Base-by-base conservation (phyloP, 2,113 vertebrate genomes). In the Notarius lentiginosus region DNA sequence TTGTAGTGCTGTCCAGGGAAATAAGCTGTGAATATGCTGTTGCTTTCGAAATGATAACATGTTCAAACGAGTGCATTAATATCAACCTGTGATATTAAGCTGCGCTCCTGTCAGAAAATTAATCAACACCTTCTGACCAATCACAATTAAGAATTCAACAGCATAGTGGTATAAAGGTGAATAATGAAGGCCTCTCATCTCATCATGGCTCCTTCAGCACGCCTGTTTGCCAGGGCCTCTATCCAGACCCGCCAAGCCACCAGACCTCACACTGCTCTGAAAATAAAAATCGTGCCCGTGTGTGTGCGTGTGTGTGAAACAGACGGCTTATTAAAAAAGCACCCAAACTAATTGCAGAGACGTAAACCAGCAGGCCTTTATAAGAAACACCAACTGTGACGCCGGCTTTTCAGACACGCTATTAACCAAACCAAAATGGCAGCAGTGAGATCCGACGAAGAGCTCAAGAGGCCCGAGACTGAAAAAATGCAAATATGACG, bases 201-300 rank as follows among this genome's bases (percentile, higher is more conserved):
- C 60, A 41, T 72, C 80, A 53, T 49, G 82, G 86, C 70, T 89
- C 88, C 86, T 85, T 84, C 58, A 79, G 81, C 79, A 72, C 53
- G 41, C 85, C 80, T 82, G 87, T 68, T 68, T 22, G 56, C 83
- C 84, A 77, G 84, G 72, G 90, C 87, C 91, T 92, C 90, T 84
- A 73, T 91, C 91, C 91, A 93, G 91, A 90, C 91, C 93, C 84
- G 89, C 92, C 92, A 91, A 91, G 92, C 91, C 89, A 88, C 91
- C 92, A 88, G 91, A 88, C 87, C 89, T 92, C 92, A 92, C 90
- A 91, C 92, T 88, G 91, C 82, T 92, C 63, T 84, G 88, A 83
- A 92, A 90, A 89, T 56, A 90, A 85, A 88, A 85, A 70, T 18
- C 18, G 70, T 70, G 47, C 60, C 61, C 84, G 81, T 73, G 85